Percentiles rank a stretch among this genome's conserved stretches.
Conservation (phyloP, 2,113 vertebrate species). For the Pontoporia blainvillei region DNA sequence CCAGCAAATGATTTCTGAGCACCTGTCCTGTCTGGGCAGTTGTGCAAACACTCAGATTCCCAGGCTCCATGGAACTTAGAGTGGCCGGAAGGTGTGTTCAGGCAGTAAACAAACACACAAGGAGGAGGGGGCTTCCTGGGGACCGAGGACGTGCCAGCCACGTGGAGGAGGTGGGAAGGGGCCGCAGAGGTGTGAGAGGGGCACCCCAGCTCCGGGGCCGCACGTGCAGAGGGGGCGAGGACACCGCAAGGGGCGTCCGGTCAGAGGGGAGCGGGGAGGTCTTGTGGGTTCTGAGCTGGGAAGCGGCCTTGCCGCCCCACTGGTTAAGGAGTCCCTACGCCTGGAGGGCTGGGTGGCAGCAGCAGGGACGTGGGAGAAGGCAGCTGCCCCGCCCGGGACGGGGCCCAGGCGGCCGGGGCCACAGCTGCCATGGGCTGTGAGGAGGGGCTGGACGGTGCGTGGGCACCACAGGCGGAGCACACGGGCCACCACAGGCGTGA, state of each 20-base stretch:
- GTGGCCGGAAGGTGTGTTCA: neutral
- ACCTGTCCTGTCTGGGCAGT: neutral
- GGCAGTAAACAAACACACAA: neutral
- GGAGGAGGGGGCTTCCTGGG: neutral
- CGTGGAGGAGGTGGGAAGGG: neutral
- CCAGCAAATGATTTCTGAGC: neutral
- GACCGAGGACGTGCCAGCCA: fast-evolving
- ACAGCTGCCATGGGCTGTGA: neutral
- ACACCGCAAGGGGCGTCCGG: fast-evolving
- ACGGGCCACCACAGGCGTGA: too few species aligned
- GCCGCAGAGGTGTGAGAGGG: fast-evolving
- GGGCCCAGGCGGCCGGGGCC: too few species aligned
- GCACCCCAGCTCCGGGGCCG: fast-evolving
- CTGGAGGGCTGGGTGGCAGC: too few species aligned
- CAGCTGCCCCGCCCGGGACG: fast-evolving
- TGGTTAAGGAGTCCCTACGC: fast-evolving
- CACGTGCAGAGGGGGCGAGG: neutral
- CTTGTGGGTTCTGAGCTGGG: neutral
- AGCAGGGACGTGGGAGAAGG: too few species aligned
- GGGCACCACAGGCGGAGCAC: neutral
- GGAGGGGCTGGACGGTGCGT: too few species aligned
- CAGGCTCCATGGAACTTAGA: neutral
- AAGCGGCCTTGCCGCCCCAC: neutral
- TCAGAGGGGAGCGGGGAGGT: fast-evolving
- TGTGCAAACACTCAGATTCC: neutral